These are phyloP conservation scores for Ammodytes marinus DNA, from an alignment of 2,113 vertebrate species.

Conservation along the genomic window DNA sequence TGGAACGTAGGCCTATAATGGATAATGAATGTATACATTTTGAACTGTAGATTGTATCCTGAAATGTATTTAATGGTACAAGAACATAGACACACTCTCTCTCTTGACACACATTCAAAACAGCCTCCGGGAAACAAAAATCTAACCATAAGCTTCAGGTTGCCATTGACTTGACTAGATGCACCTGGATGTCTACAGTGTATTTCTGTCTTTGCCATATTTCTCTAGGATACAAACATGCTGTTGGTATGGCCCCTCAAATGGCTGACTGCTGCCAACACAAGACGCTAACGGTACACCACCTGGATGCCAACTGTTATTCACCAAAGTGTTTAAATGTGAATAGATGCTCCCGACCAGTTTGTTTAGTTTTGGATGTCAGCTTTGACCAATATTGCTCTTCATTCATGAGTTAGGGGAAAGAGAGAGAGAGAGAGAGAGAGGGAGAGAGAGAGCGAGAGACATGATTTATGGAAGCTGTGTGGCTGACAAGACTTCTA, in stretches of 20 bases:
- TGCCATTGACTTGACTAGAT: neutral
- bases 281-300: constrained; percentile 1
- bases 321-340: constrained; percentile 38
- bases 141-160: constrained; percentile 13
- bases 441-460: neutral
- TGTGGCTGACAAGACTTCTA: constrained; percentile 39
- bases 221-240: neutral
- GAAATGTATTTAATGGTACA: too few species aligned
- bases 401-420: constrained; percentile 51
- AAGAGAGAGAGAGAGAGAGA: constrained; percentile 5
- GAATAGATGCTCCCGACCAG: constrained; percentile 23
- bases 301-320: constrained; percentile 24
- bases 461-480: constrained; percentile 11
- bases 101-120: neutral
- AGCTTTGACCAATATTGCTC: constrained; percentile 54
- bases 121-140: neutral
- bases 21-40: too few species aligned
- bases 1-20: too few species aligned
- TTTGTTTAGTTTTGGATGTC: constrained; percentile 49
- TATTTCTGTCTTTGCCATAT: neutral
- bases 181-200: constrained; percentile 4
- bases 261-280: constrained; percentile 19
- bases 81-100: neutral
- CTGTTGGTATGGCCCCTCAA: neutral
- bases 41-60: too few species aligned